These are phyloP conservation scores for Gulo gulo DNA, from an alignment of 2,113 vertebrate genomes.

Conservation along the genomic window DNA sequence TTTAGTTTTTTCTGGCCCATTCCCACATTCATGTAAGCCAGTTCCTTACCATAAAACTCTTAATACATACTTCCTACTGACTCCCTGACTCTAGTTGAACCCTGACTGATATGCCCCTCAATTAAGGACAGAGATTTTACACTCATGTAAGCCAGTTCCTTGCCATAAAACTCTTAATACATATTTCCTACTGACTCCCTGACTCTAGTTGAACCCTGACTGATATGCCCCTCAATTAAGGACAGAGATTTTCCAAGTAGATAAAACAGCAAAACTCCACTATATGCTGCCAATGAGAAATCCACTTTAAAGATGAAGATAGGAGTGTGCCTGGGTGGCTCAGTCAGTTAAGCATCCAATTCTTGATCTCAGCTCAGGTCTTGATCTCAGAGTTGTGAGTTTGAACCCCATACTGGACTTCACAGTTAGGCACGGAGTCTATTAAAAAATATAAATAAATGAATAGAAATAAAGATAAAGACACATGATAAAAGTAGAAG, in stretches of 20 bases:
- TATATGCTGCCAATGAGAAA: not conserved
- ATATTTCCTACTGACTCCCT: not conserved
- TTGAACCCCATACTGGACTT: not conserved
- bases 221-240: not conserved
- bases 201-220: not conserved
- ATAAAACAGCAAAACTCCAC: not conserved
- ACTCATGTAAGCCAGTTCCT: not conserved
- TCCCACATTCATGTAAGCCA: not conserved
- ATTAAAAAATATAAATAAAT: not conserved
- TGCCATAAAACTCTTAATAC: too few species aligned
- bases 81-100: not conserved
- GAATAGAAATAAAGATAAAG: not conserved
- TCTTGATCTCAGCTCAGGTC: not conserved
- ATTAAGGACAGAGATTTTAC: not conserved
- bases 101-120: not conserved
- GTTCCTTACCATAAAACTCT: too few species aligned
- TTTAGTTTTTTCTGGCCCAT: not conserved
- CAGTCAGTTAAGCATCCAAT: not conserved
- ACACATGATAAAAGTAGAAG: not conserved
- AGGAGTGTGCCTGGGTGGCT: not conserved
- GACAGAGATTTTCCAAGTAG: not conserved
- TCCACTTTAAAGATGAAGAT: not conserved
- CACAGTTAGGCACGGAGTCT: not conserved
- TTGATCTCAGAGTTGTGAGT: not conserved
- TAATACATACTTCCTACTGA: not conserved